Conservation (phyloP, 2,797 vertebrate species). For the Hybognathus amarus region DNA sequence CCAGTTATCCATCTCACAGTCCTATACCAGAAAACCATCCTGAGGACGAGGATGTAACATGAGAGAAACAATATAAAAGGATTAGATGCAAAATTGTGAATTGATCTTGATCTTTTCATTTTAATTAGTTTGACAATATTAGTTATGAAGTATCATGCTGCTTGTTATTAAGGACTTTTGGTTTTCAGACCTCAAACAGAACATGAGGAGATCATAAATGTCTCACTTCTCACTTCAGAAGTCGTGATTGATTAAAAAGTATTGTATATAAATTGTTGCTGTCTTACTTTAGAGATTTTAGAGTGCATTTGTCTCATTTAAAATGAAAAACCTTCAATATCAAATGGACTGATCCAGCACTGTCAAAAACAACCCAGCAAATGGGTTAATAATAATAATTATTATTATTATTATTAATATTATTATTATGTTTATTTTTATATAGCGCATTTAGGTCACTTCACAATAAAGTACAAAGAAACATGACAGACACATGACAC, state of each 20-base stretch:
- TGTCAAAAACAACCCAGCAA: too few relatives aligned
- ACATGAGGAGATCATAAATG: not conserved
- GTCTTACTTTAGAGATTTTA: too few relatives aligned
- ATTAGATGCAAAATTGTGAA: not conserved
- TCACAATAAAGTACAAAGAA: too few relatives aligned
- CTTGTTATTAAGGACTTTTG: not conserved
- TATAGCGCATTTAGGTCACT: too few relatives aligned
- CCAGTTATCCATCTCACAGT: conserved; percentile 64
- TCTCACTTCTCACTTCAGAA: not conserved
- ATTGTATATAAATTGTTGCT: too few relatives aligned
- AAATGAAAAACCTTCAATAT: too few relatives aligned
- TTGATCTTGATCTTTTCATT: not conserved
- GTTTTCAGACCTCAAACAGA: not conserved
- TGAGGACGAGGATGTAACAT: conserved; percentile 19
- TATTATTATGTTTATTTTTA: too few relatives aligned
- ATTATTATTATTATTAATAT: too few relatives aligned
- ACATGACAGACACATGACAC: too few relatives aligned
- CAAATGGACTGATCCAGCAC: too few relatives aligned
- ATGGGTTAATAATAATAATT: too few relatives aligned
- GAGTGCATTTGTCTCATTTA: too few relatives aligned
- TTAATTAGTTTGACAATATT: not conserved
- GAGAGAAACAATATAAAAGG: not conserved
- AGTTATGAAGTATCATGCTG: not conserved
- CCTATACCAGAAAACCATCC: conserved; percentile 54
- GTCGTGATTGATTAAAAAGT: not conserved